Base-by-base conservation (phyloP, 2,888 invertebrate genomes). In the Philereme vetulata region DNA sequence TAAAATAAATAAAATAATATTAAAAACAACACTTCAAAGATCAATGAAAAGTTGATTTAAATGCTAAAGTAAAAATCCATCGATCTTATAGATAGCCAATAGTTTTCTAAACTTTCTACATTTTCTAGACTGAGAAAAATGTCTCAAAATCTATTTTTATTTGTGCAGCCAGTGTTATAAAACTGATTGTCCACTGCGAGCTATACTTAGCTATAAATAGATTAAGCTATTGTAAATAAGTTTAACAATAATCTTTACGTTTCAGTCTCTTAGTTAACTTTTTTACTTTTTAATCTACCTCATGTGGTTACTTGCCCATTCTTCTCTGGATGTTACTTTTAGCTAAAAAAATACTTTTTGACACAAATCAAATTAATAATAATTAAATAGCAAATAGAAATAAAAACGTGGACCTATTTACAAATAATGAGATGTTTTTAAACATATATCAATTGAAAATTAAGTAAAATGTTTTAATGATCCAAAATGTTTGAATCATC, bases 241-340 rank as follows among this genome's bases (percentile, higher is more conserved):
- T 51, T 10, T 42, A 43, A 47, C 34, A 42, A 40, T 48, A 43
- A 35, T 33, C 46, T 60, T 56, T 64, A 62, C 57, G 51, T 66
- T 62, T 52, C 56, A 68, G 58, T 53, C 51, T 38, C 46, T 49
- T 64, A 70, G 21, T 70, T 71, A 66, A 67, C 67, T 68, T 67
- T 65, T 67, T 68, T 62, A 50, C 71, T 64, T 70, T 58, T 69
- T 67, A 70, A 84, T 78, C 87, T 88, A 87, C 87, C 87, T 88
- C 87, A 88, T 74, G 62, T 69, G 66, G 76, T 67, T 53, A 69
- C 68, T 72, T 76, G 45, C 45, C 51, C 71, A 74, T 65, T 70
- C 47, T 71, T 60, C 45, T 64, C 57, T 57, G 47, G 9, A 60
- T 56, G 6, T 54, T n/a, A 42, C 43, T 47, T 53, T 40, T 51